phyloP scores from a whole-genome alignment of 2,113 vertebrate genomes.

The Colinus virginianus region DNA sequence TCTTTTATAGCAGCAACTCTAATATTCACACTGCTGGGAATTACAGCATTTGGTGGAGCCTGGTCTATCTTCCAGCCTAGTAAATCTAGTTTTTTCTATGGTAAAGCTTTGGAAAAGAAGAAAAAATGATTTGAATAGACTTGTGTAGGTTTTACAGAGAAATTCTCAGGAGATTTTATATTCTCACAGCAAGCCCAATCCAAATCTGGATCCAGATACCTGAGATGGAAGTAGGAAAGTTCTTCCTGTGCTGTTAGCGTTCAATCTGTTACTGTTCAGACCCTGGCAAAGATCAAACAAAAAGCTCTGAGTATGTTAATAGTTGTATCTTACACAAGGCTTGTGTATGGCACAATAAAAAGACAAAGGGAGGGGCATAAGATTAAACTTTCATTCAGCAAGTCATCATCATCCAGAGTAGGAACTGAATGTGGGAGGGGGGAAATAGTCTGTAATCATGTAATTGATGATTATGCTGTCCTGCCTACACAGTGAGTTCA shows the following conservation, averaged over 20 bases:
- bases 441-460: not conserved
- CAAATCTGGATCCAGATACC: not conserved
- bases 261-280: not conserved
- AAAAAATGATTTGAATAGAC: not conserved
- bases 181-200: conserved; percentile 10
- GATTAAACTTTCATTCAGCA: not conserved
- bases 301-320: not conserved
- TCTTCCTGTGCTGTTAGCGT: not conserved
- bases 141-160: conserved; percentile 16
- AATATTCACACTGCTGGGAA: not conserved
- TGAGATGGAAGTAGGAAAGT: not conserved
- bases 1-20: not conserved
- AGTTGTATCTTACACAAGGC: not conserved
- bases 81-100: not conserved
- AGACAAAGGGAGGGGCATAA: not conserved
- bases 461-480: not conserved
- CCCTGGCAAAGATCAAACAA: not conserved
- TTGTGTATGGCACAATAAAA: not conserved
- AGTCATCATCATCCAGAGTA: not conserved
- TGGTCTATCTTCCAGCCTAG: not conserved
- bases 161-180: not conserved
- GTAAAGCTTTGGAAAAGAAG: not conserved
- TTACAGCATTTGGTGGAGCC: not conserved
- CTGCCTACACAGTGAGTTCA: not conserved
- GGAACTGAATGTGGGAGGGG: not conserved